Evolutionary conservation across 2,888 invertebrate genomes (phyloP), one percentile per base, ranked within the genome.

Genomic region (Caenorhabditis becei): DNA sequence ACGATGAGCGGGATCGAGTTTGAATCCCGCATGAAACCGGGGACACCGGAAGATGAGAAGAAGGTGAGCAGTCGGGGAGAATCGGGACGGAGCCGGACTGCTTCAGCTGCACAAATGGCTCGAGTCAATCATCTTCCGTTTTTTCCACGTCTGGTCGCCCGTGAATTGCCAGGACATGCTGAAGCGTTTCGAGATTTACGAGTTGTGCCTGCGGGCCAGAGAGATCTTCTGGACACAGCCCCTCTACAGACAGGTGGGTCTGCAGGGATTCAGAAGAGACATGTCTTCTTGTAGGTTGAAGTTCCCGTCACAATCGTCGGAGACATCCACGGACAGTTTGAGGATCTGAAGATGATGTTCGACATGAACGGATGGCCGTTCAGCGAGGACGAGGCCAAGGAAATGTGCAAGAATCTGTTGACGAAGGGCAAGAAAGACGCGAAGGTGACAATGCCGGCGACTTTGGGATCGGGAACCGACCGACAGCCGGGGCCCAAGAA

Each of bases 241-340:
- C 24, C 32, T 82, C 5, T 82, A 82, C 62, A 44, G 72, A 61
- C 41, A 80, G 26, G 65, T 66, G 26, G n/a, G 71, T 18, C 26
- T 10, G 8, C 26, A n/a, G 10, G 32, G n/a, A 16, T 53, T 14
- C 11, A 20, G 8, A 20, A 24, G 23, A n/a, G n/a, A n/a, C n/a
- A n/a, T n/a, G 4, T 53, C 20, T 18, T 24, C n/a, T 28, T n/a
- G 0, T 62, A 88, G 81, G 97, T 99, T 58, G 95, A 95, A 87
- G 96, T 96, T 80, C 98, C 98, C 85, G 97, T 99, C 86, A 98
- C 97, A 62, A 97, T 99, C 78, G 98, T 97, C 92, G 98, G 98
- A 32, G 98, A 99, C 92, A 98, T 99, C 91, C 98, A 99, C 93
- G 98, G 98, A 77, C 98, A 97, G 95, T 97, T 96, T 65, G 86